Conservation (phyloP, 1,140 invertebrate species). For the Drosophila pachea region DNA sequence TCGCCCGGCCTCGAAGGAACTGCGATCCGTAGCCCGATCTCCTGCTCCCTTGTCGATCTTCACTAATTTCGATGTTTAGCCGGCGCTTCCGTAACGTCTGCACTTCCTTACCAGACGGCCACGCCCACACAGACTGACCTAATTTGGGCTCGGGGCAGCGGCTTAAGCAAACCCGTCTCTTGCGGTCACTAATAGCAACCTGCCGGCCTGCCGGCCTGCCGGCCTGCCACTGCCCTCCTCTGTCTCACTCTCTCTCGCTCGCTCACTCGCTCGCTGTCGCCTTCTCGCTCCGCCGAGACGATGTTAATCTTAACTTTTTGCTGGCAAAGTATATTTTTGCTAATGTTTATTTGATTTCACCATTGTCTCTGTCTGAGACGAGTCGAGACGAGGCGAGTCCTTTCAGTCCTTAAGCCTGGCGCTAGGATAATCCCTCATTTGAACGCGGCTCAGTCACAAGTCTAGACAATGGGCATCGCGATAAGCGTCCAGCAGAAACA, state of each 20-base stretch:
- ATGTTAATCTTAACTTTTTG: slow-evolving; percentile 74
- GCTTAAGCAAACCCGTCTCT: slow-evolving; percentile 63
- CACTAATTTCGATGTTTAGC: slow-evolving; percentile 70
- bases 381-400: slow-evolving; percentile 1
- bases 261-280: not conserved
- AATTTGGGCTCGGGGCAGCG: slow-evolving; percentile 50
- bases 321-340: slow-evolving; percentile 60
- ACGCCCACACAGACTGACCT: slow-evolving; percentile 52
- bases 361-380: slow-evolving; percentile 45
- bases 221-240: not conserved
- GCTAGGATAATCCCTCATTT: slow-evolving; percentile 77
- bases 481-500: slow-evolving; percentile 50
- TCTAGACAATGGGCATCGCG: slow-evolving; percentile 75
- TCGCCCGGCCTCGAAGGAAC: slow-evolving; percentile 40
- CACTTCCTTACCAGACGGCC: slow-evolving; percentile 19
- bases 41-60: slow-evolving; percentile 30
- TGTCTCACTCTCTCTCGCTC: slow-evolving; percentile 3
- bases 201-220: not conserved
- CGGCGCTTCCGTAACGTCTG: slow-evolving; percentile 59
- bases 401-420: slow-evolving; percentile 57
- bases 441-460: slow-evolving; percentile 72
- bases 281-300: slow-evolving; percentile 51
- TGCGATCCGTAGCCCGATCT: slow-evolving; percentile 26
- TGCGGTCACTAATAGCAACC: slow-evolving; percentile 66
- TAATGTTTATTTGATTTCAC: slow-evolving; percentile 76